These are phyloP conservation scores for Silurus lanzhouensis DNA, from an alignment of 2,797 vertebrate species.

Conservation along the genomic window DNA sequence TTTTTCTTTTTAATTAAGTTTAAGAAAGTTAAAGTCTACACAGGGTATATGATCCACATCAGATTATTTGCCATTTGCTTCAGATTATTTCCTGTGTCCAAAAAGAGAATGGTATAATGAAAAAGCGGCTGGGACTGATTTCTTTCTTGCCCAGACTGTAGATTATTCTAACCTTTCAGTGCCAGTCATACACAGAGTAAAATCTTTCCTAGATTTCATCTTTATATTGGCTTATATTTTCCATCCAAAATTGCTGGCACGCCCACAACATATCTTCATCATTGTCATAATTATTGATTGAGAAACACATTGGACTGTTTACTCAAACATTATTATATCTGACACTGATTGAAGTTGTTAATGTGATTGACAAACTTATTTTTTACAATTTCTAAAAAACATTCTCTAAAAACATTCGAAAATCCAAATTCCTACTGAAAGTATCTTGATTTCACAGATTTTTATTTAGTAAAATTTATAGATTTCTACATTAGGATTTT, in stretches of 20 bases:
- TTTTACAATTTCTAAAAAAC: not conserved
- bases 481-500: not conserved
- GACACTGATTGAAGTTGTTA: not conserved
- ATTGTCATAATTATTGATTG: too few species aligned
- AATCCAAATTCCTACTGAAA: not conserved
- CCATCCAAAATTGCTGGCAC: not conserved
- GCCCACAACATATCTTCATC: not conserved
- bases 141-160: not conserved
- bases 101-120: not conserved
- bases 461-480: not conserved
- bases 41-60: too few species aligned
- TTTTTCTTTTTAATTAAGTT: too few species aligned
- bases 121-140: not conserved
- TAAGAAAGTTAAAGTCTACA: too few species aligned
- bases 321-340: not conserved
- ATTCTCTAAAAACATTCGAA: not conserved
- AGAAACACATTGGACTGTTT: not conserved
- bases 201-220: not conserved
- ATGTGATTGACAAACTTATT: not conserved
- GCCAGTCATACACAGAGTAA: not conserved
- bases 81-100: not conserved
- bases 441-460: not conserved
- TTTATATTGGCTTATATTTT: not conserved
- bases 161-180: not conserved
- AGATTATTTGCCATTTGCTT: not conserved